These are phyloP conservation scores for Aurelia aurita DNA, from an alignment of 30 jellyfish, hydroid and myxozoan species.

Conservation along the genomic window DNA sequence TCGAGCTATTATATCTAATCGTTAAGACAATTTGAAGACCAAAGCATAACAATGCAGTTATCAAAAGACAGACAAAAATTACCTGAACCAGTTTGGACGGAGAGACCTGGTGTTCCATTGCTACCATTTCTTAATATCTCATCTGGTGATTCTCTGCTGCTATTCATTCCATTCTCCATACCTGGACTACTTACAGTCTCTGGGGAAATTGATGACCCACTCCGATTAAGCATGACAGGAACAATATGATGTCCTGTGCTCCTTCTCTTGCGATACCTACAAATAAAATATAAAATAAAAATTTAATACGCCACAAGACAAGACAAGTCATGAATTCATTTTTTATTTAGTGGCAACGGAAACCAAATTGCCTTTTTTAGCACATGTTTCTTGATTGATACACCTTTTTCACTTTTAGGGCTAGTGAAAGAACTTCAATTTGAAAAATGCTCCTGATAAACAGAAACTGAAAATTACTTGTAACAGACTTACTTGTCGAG, in stretches of 20 bases:
- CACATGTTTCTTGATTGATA: no score
- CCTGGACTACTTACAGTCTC: slow-evolving; percentile 50
- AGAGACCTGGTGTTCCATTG: not conserved
- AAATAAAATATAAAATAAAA: not conserved
- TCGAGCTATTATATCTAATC: no score
- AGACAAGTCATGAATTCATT: no score
- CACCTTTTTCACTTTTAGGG: no score
- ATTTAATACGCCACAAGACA: not conserved
- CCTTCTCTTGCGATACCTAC: slow-evolving; percentile 54
- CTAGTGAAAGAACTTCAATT: no score
- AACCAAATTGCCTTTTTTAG: no score
- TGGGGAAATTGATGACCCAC: slow-evolving; percentile 70
- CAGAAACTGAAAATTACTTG: no score
- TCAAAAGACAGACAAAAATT: not conserved
- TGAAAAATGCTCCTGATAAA: no score
- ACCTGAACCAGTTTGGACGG: slow-evolving; percentile 42
- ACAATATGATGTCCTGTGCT: slow-evolving; percentile 28
- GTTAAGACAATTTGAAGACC: no score
- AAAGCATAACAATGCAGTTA: no score
- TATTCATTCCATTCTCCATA: slow-evolving; percentile 68
- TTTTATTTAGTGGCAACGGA: no score
- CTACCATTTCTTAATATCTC: slow-evolving; percentile 52
- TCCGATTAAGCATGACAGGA: slow-evolving; percentile 57
- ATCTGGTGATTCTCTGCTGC: slow-evolving; percentile 70
- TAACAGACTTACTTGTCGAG: slow-evolving; percentile 81